Evolutionary conservation across 2,888 invertebrate genomes (phyloP).

Genomic region (Hybos culiciformis): DNA sequence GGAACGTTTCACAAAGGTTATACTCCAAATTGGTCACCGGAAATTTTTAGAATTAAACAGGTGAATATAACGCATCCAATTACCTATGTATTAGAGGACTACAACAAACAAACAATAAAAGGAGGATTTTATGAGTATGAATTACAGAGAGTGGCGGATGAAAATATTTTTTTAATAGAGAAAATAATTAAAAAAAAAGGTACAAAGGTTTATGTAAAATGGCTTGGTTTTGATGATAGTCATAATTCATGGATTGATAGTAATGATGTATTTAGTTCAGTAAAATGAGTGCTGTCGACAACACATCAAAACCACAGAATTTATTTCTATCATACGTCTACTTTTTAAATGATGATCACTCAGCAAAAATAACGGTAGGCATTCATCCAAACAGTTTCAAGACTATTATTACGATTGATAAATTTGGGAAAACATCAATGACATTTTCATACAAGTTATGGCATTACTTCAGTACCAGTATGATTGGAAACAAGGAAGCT

Average conservation of each 20-base stretch:
- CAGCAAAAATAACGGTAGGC: no score
- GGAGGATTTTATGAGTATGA: slow-evolving; percentile 23
- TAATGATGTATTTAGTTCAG: slow-evolving; percentile 12
- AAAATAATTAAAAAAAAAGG: slow-evolving; percentile 17
- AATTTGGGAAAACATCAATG: no score
- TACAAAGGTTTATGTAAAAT: slow-evolving; percentile 19
- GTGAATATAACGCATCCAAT: slow-evolving; percentile 18
- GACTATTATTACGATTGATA: no score
- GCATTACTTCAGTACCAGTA: no score
- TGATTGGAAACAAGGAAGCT: no score
- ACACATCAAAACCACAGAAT: no score
- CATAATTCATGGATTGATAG: slow-evolving; percentile 20
- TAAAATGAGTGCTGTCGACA: no score
- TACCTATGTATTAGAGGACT: slow-evolving; percentile 17
- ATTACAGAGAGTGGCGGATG: slow-evolving; percentile 20
- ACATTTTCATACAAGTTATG: no score
- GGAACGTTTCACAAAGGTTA: slow-evolving; percentile 19
- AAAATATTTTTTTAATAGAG: slow-evolving; percentile 22
- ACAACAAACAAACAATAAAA: slow-evolving; percentile 18
- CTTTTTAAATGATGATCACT: no score
- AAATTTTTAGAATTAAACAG: slow-evolving; percentile 19
- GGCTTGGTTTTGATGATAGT: slow-evolving; percentile 16
- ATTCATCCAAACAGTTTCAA: no score
- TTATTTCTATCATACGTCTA: no score
- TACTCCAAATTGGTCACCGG: slow-evolving; percentile 21